These are phyloP conservation scores for Himalopsyche tibetana DNA, from an alignment of 2,888 invertebrate genomes.

Conservation along the genomic window DNA sequence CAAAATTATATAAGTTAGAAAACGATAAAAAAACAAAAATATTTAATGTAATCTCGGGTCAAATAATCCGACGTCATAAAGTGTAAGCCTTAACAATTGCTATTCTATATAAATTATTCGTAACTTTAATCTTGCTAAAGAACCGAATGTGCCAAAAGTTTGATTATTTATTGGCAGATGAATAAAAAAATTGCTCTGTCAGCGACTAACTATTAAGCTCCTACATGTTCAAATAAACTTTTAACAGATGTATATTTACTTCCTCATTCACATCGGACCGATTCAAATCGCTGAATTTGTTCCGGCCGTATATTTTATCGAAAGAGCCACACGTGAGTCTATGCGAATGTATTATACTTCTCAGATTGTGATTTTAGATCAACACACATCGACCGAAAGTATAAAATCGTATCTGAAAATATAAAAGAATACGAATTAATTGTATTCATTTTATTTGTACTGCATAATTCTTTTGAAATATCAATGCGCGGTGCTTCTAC, in stretches of 20 bases:
- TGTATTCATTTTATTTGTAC: not conserved
- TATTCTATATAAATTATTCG: not conserved
- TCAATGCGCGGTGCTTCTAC: not conserved
- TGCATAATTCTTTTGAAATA: not conserved
- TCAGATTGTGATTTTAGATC: not conserved
- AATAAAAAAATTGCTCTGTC: not conserved
- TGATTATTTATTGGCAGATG: conserved; percentile 22
- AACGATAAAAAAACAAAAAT: no score
- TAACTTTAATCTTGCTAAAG: no score
- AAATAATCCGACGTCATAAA: no score
- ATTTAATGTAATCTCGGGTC: no score
- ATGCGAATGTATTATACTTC: conserved; percentile 21
- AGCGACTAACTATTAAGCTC: conserved; percentile 22
- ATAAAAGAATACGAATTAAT: not conserved
- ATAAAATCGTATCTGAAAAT: conserved; percentile 1
- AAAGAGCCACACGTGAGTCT: conserved; percentile 29
- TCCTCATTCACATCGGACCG: conserved; percentile 19
- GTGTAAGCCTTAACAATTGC: not conserved
- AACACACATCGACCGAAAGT: not conserved
- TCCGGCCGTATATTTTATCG: not conserved
- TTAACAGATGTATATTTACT: conserved; percentile 31
- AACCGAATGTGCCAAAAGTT: not conserved
- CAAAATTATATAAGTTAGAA: no score
- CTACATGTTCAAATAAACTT: conserved; percentile 34
- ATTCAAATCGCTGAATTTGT: conserved; percentile 2